Base-by-base conservation (phyloP, 2,113 vertebrate genomes). In the Mesembrinibis cayennensis region DNA sequence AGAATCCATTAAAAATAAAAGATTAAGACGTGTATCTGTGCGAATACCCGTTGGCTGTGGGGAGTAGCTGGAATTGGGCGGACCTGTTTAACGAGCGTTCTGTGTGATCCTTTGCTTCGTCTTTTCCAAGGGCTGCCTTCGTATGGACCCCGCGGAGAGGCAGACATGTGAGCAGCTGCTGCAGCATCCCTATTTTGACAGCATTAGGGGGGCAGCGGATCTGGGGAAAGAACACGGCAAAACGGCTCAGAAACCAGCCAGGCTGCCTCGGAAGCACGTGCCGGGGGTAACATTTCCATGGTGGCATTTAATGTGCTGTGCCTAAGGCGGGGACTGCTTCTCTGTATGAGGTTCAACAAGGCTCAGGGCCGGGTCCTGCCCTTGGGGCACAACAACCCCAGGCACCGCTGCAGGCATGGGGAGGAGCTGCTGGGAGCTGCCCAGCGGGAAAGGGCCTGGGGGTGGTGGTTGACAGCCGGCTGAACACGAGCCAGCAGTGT, bases 101-200 rank as follows among this genome's bases (percentile, higher is more conserved):
- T 29, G 36, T 63, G 88, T 38, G 34, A 29, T 36, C 16, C 20
- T 62, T 53, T 18, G 4, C 38, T 80, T 50, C 66, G 5, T 85
- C 29, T 70, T 72, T 50, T 27, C 67, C 1, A 30, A 99, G 99
- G 98, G 98, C 23, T 99, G 99, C 89, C 98, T 99, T 70, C 98
- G 93, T 52, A 99, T 99, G 99, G 99, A 99, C 93, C 99, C 99
- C 2, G 98, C 97, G 0, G 98, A 99, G 97, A 98, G 99, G 61
- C 97, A 99, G 92, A 98, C 97, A 0, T 99, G 99, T 32, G 99
- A 99, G 96, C 99, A 99, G 98, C 98, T 99, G 72, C 97, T 99
- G 90, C 98, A 98, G 70, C 99, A 99, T 3, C 98, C 99, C 3
- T 99, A 99, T 61, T 99, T 99, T 73, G 98, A 99, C 95, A 98